These are phyloP conservation scores for Aphaenogaster rudis DNA, from an alignment of 1,140 invertebrate species.

Conservation along the genomic window DNA sequence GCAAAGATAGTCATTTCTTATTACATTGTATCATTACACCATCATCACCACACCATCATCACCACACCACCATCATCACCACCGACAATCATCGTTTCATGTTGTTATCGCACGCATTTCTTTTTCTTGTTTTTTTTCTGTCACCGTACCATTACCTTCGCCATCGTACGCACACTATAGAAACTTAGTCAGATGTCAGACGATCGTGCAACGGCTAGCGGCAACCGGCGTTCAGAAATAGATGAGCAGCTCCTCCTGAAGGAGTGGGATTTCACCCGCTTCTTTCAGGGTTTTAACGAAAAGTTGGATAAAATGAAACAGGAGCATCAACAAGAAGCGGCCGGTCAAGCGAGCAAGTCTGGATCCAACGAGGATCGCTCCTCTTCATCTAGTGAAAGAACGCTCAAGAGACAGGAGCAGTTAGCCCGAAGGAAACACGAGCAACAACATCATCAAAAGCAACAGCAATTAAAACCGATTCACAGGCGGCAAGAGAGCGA, in stretches of 20 bases:
- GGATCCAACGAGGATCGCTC: slow-evolving; percentile 72
- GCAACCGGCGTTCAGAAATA: slow-evolving; percentile 87
- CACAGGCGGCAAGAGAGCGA: slow-evolving; percentile 90
- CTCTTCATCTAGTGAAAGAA: slow-evolving; percentile 79
- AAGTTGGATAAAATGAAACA: slow-evolving; percentile 84
- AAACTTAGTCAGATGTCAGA: slow-evolving; percentile 83
- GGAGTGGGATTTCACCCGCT: slow-evolving; percentile 94
- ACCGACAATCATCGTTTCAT: slow-evolving; percentile 71
- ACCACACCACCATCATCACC: slow-evolving; percentile 43
- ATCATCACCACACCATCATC: slow-evolving; percentile 61
- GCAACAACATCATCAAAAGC: slow-evolving; percentile 78
- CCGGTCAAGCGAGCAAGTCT: slow-evolving; percentile 67
- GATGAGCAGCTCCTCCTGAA: slow-evolving; percentile 92
- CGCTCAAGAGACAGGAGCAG: slow-evolving; percentile 78
- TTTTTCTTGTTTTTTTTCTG: slow-evolving; percentile 82
- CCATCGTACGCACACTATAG: slow-evolving; percentile 80
- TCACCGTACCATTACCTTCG: slow-evolving; percentile 82
- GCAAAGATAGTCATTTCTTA: slow-evolving; percentile 49
- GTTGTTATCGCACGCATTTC: slow-evolving; percentile 81
- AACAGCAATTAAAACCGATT: slow-evolving; percentile 83
- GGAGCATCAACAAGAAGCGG: slow-evolving; percentile 72
- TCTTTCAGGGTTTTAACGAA: slow-evolving; percentile 90
- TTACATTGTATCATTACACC: slow-evolving; percentile 64
- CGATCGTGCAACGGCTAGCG: slow-evolving; percentile 79
- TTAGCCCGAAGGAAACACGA: slow-evolving; percentile 77